Evolutionary conservation across 1,140 invertebrate genomes (phyloP), one percentile per base, ranked within the genome.

Genomic region (Melipona quadrifasciata): DNA sequence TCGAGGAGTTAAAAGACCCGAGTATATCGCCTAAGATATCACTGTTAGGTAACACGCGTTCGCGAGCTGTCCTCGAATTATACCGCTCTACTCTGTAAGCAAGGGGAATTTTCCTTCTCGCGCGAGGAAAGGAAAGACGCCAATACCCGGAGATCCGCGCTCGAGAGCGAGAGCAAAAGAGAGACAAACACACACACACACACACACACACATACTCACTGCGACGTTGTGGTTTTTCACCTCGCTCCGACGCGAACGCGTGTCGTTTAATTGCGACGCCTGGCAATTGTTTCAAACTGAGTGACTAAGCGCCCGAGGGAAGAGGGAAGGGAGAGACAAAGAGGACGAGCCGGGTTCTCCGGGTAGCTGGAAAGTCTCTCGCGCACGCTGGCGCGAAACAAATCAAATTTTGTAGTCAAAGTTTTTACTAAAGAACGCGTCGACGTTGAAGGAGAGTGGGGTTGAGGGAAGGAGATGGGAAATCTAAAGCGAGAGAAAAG

Each of bases 351-450:
- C 70, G 68, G 39, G 31, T 86, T 58, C 21, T 53, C 51, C 64
- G 64, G 47, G 61, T n/a, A 75, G 47, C 39, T 34, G 58, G 64
- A 68, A 79, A 70, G 53, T 61, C 27, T 68, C 75, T 85, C 70
- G 75, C 70, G 75, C 51, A 79, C 31, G 79, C 64, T 79, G 75
- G 55, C 57, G 34, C 55, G 79, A 88, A 47, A 76, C 71, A 88
- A 89, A 89, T 89, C 86, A 88, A 89, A 89, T 82, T 86, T 73
- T 80, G 72, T 87, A 82, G 79, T 68, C 71, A 75, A 61, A 72
- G 57, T 64, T 89, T 88, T 88, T 78, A 80, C 77, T 81, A 87
- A 84, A 75, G 24, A 51, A 70, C 76, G 6, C 75, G 39, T 67
- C 34, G n/a, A 68, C 39, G 67, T 82, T 39, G 1, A 61, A 51